Evolutionary conservation across 1,140 invertebrate species (phyloP).

Genomic region (Drosophila seguyi): DNA sequence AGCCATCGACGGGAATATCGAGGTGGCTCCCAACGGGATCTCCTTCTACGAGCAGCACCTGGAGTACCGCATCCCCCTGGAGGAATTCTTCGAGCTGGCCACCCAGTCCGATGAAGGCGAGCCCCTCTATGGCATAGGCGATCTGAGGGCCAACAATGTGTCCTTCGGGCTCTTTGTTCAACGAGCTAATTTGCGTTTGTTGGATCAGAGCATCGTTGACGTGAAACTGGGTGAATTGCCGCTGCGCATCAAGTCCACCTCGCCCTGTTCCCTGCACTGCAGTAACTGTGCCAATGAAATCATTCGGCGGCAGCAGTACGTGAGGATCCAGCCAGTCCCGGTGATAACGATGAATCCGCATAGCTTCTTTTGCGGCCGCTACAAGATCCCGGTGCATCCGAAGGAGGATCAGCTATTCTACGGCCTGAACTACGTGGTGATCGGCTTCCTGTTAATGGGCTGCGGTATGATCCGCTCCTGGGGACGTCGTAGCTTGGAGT

Average conservation of each 20-base stretch:
- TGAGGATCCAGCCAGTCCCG: slow-evolving; percentile 28
- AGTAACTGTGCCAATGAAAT: slow-evolving; percentile 38
- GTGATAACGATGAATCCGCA: slow-evolving; percentile 20
- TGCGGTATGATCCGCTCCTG: background rate
- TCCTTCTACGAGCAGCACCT: slow-evolving; percentile 30
- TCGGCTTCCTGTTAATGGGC: slow-evolving; percentile 9
- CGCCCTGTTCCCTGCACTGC: slow-evolving; percentile 31
- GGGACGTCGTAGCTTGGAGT: slow-evolving; percentile 12
- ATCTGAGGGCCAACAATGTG: slow-evolving; percentile 4
- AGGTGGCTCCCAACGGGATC: slow-evolving; percentile 30
- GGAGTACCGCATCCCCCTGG: slow-evolving; percentile 43
- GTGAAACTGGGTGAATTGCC: slow-evolving; percentile 16
- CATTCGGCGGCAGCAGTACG: slow-evolving; percentile 15
- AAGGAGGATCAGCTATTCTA: slow-evolving; percentile 33
- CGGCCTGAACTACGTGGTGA: slow-evolving; percentile 50
- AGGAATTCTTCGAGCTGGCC: slow-evolving; percentile 29
- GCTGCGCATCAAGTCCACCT: background rate
- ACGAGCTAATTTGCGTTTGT: background rate
- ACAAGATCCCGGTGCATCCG: background rate
- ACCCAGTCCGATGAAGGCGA: background rate
- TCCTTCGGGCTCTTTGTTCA: slow-evolving; percentile 20
- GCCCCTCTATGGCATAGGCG: background rate
- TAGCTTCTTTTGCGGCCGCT: slow-evolving; percentile 18
- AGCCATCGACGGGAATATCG: background rate
- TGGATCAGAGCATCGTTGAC: slow-evolving; percentile 9